Base-by-base conservation (phyloP, 2,113 vertebrate genomes). In the Cichladusa arquata region DNA sequence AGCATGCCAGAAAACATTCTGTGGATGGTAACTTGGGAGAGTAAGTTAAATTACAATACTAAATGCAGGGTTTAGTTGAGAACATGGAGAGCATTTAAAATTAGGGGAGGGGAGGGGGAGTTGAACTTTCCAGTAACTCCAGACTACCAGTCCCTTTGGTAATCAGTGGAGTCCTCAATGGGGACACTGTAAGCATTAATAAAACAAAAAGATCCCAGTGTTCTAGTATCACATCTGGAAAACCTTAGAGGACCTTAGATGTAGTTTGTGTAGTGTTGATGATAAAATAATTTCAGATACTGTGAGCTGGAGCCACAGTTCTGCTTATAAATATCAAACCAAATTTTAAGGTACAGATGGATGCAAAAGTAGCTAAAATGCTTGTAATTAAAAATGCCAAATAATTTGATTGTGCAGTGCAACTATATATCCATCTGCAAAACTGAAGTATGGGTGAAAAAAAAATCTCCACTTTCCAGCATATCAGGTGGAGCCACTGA, bases 61-160 rank as follows among this genome's bases (percentile, higher is more conserved):
- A 96, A 92, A 79, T 64, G 33, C 64, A 82, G 82, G 56, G 45
- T 96, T 96, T 96, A 95, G 88, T 64, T 96, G 90, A 91, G 31
- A 96, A 73, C 62, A 78, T 1, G 44, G 56, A 73, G 45, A 44
- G 16, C 81, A 73, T 92, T 96, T 97, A 82, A 95, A 95, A 77
- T 6, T 57, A 44, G 14, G 29, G 26, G 36, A 64, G 31, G 31
- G 19, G n/a, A 76, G 11, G 15, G 33, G 20, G 40, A 84, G 29
- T 44, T 88, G 92, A 86, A 77, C 86, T 96, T 92, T 61, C 33
- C 51, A 53, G 45, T 88, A 95, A 91, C 73, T 54, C 45, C 72
- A 85, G 92, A 91, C 64, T 96, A 31, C 31, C 33, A 42, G 80
- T 96, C 73, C 24, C 84, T 91, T 26, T 90, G 72, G 86, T 96